Evolutionary conservation across 2,113 vertebrate species (phyloP).

Genomic region (Platichthys flesus): DNA sequence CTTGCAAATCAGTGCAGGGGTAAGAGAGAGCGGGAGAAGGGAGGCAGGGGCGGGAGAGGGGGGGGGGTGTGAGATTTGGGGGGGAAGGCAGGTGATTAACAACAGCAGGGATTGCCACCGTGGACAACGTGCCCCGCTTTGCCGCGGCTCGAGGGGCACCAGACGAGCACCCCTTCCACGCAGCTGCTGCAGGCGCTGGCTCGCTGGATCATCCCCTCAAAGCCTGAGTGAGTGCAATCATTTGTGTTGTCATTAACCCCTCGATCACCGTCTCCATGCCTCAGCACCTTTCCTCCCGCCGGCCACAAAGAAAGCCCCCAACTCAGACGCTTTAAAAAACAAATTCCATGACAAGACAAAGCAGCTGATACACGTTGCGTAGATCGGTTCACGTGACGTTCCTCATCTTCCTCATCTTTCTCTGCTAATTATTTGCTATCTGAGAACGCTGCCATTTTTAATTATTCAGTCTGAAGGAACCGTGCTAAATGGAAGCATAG

Average conservation of each 20-base stretch:
- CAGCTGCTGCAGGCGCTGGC: slow-evolving; percentile 78
- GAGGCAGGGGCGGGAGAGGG: neutral
- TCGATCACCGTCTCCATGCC: slow-evolving; percentile 35
- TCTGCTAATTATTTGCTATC: slow-evolving; percentile 61
- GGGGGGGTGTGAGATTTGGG: neutral
- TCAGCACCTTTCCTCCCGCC: slow-evolving; percentile 6
- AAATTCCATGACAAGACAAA: slow-evolving; percentile 21
- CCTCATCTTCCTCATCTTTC: slow-evolving; percentile 45
- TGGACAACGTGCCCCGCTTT: slow-evolving; percentile 82
- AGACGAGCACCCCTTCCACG: slow-evolving; percentile 44
- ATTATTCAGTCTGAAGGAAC: slow-evolving; percentile 55
- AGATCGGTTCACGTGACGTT: slow-evolving; percentile 32
- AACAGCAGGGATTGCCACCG: slow-evolving; percentile 84
- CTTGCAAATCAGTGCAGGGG: slow-evolving; percentile 95
- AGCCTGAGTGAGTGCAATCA: slow-evolving; percentile 65
- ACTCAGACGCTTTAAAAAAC: neutral
- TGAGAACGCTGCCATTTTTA: slow-evolving; percentile 48
- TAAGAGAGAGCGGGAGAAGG: neutral
- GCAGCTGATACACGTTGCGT: neutral
- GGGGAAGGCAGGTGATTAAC: slow-evolving; percentile 90
- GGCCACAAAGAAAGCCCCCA: neutral
- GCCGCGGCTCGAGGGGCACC: slow-evolving; percentile 73
- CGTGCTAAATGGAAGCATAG: slow-evolving; percentile 54
- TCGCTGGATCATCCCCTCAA: slow-evolving; percentile 67
- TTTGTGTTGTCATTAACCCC: slow-evolving; percentile 70